Conservation (phyloP, 1,140 invertebrate genomes). For the Oppia nitens region DNA sequence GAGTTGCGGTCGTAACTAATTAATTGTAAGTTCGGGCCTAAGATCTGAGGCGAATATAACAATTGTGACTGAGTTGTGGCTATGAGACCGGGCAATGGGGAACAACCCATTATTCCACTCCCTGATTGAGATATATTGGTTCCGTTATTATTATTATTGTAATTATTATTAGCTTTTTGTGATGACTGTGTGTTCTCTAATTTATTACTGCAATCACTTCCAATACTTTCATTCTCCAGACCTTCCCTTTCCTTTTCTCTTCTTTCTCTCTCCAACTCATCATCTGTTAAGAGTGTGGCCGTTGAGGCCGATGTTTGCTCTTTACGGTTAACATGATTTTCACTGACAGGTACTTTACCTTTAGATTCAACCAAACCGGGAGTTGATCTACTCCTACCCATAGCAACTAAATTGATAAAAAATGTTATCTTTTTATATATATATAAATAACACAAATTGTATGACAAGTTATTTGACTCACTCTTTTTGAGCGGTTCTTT, state of each 20-base stretch:
- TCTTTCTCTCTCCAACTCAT: background rate
- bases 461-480: conserved; percentile 26
- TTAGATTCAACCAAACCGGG: conserved; percentile 81
- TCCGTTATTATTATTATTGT: background rate
- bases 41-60: conserved; percentile 8
- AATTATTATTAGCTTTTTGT: background rate
- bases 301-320: conserved; percentile 13
- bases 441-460: background rate
- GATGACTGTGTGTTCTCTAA: background rate
- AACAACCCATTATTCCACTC: background rate
- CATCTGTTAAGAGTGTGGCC: conserved; percentile 18
- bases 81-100: background rate
- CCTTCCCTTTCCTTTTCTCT: background rate
- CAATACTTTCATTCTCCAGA: background rate
- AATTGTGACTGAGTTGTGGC: conserved; percentile 2
- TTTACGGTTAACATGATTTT: conserved; percentile 40
- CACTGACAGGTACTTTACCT: conserved; percentile 68
- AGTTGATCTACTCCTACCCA: conserved; percentile 83
- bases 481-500: conserved; percentile 77
- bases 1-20: conserved; percentile 1
- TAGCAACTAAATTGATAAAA: conserved; percentile 48
- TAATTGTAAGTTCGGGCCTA: conserved; percentile 4
- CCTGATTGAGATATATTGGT: background rate
- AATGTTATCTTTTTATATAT: background rate
- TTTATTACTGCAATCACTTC: background rate